Conservation (phyloP, 2,797 vertebrate species). For the Poeciliopsis turneri region DNA sequence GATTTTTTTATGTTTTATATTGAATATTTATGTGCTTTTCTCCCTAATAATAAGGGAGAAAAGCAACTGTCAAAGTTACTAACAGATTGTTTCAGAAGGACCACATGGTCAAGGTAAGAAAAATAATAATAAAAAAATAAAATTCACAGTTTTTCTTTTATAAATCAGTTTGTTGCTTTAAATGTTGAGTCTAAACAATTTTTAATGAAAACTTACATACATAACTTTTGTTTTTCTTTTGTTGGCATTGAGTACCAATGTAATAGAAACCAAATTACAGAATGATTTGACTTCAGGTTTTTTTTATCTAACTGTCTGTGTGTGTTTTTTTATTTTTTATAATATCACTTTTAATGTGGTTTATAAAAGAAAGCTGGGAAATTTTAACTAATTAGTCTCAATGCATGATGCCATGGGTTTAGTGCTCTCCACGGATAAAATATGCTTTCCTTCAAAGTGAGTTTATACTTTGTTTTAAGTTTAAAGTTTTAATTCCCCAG, state of each 20-base stretch:
- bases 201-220: background rate
- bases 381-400: background rate
- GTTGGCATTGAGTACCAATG: background rate
- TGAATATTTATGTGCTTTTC: background rate
- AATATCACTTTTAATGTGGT: background rate
- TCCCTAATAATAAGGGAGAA: background rate
- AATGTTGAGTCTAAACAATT: background rate
- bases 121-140: too few species aligned
- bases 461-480: background rate
- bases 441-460: background rate
- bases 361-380: background rate
- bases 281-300: background rate
- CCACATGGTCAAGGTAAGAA: too few species aligned
- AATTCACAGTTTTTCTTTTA: background rate
- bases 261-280: background rate
- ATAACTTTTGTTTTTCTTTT: background rate
- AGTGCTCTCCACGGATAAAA: background rate
- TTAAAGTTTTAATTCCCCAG: background rate
- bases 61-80: background rate
- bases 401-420: background rate
- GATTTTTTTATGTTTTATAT: background rate
- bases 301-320: background rate
- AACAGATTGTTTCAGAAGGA: background rate
- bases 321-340: background rate
- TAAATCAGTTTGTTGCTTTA: background rate